Evolutionary conservation across 53 echinoderm and acorn worm genomes (phyloP), one percentile per base, ranked within the genome.

Genomic region (Holothuria leucospilota): DNA sequence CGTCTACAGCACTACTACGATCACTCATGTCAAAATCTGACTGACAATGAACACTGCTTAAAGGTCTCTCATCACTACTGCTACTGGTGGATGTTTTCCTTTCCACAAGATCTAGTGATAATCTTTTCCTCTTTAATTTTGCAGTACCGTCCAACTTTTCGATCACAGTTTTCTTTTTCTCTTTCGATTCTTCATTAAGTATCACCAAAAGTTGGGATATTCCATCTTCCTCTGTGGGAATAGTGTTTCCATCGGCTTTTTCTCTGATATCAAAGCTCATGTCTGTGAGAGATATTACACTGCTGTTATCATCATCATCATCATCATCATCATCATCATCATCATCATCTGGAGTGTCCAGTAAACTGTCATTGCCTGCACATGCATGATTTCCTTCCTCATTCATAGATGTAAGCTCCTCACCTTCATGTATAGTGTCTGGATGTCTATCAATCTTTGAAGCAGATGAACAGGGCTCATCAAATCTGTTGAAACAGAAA

Each of bases 181-280:
- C 82, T 30, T 60, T 80, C 16, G 56, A 80, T 28, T 83, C 84
- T 39, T 83, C 68, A 40, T 83, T 65, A 13, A 83, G 18, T 6
- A 83, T 83, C 26, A 64, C 29, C 24, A 83, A 66, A 34, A 83
- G 40, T 41, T 83, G 65, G 21, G 66, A 62, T 8, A 83, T 83
- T 18, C 84, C 39, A 15, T 72, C 73, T 20, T 42, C 59, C 13
- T 85, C 85, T 0, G 53, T 59, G 11, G 15, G 14, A 4, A n/a
- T 24, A 20, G 27, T 20, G 59, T n/a, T 39, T 12, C 34, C 41
- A 11, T 85, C 72, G 11, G 34, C 11, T 71, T 27, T 28, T 20
- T 85, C 85, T 58, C 71, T 23, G 51, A 83, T 83, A 42, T 71
- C 85, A 58, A 70, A 70, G 39, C 60, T 65, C 71, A 71, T 85